Evolutionary conservation across 2,797 vertebrate species (phyloP).

Genomic region (Chiroxiphia lanceolata): DNA sequence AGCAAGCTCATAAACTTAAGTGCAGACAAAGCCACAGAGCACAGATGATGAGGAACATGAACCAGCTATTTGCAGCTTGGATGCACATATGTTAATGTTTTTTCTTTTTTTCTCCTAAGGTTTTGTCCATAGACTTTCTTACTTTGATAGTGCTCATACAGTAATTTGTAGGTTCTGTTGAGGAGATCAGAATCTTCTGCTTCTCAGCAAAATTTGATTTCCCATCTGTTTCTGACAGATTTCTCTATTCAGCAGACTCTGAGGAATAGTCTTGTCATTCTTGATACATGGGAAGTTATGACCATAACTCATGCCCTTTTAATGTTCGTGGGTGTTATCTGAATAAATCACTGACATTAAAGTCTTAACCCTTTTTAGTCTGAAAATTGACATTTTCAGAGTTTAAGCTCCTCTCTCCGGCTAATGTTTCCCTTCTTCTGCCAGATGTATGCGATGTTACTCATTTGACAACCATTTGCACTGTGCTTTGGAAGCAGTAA

Average conservation of each 20-base stretch:
- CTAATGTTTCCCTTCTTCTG: neutral
- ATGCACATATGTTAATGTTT: neutral
- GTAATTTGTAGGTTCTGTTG: neutral
- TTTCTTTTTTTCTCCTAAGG: neutral
- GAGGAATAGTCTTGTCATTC: neutral
- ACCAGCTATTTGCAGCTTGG: neutral
- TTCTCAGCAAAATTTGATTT: conserved; percentile 35
- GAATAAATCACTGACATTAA: conserved; percentile 43
- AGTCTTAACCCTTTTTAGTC: conserved; percentile 16
- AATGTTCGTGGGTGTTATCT: conserved; percentile 3
- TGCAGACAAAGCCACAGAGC: neutral
- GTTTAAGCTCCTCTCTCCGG: neutral
- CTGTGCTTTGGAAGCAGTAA: neutral
- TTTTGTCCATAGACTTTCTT: neutral
- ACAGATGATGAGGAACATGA: neutral
- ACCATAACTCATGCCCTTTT: conserved; percentile 27
- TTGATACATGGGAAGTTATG: neutral
- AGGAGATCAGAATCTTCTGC: neutral
- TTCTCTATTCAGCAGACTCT: conserved; percentile 1
- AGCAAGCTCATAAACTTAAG: neutral
- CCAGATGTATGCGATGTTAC: neutral
- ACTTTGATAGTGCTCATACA: neutral
- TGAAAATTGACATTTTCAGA: conserved; percentile 29
- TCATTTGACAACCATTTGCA: neutral
- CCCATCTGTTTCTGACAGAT: conserved; percentile 18